These are phyloP conservation scores for Lordiphosa andalusiaca DNA, from an alignment of 2,888 invertebrate species.

Conservation along the genomic window DNA sequence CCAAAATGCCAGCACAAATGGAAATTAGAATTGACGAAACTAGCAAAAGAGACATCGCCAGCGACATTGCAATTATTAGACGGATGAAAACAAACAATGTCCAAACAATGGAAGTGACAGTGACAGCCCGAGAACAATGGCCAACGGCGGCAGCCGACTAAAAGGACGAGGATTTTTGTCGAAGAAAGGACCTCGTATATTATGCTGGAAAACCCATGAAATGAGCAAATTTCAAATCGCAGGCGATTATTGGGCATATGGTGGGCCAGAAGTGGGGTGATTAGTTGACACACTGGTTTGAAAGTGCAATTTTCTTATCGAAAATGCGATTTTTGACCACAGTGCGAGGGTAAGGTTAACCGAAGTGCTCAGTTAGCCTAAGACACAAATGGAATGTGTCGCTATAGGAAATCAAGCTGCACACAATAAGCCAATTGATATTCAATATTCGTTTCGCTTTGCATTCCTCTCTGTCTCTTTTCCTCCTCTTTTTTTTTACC, in stretches of 20 bases:
- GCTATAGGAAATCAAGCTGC: too few species aligned
- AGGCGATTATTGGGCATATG: slow-evolving; percentile 32
- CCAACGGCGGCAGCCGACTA: slow-evolving; percentile 19
- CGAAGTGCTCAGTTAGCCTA: too few species aligned
- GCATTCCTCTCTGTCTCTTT: slow-evolving; percentile 1
- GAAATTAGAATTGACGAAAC: slow-evolving; percentile 44
- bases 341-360: too few species aligned
- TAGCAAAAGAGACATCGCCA: slow-evolving; percentile 47
- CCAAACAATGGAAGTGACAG: slow-evolving; percentile 29
- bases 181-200: slow-evolving; percentile 43
- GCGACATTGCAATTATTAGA: slow-evolving; percentile 56
- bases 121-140: slow-evolving; percentile 46
- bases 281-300: slow-evolving; percentile 1
- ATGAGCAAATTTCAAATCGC: slow-evolving; percentile 60
- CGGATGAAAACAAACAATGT: slow-evolving; percentile 40
- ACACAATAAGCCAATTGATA: too few species aligned
- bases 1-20: slow-evolving; percentile 28
- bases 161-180: slow-evolving; percentile 28
- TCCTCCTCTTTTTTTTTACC: slow-evolving; percentile 17
- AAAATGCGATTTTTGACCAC: too few species aligned
- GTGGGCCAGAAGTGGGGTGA: slow-evolving; percentile 17
- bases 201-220: slow-evolving; percentile 55
- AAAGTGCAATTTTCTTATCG: too few species aligned
- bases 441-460: slow-evolving; percentile 10
- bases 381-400: too few species aligned